These are phyloP conservation scores for Chironex yamaguchii DNA, from an alignment of 30 jellyfish, hydroid and myxozoan genomes.

Conservation along the genomic window DNA sequence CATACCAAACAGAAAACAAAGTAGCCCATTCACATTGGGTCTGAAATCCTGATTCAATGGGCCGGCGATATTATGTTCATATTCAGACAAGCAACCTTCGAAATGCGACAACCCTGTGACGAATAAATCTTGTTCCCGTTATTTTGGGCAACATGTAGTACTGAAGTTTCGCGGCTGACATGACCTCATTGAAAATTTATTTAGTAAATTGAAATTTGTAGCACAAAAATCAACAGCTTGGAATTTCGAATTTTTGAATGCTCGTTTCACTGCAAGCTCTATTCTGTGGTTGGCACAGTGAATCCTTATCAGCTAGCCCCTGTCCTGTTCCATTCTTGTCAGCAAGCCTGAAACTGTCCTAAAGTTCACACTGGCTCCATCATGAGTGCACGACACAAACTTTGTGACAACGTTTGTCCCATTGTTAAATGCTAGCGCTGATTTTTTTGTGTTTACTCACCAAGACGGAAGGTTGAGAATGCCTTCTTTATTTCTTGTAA, in stretches of 20 bases:
- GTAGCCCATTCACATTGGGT: slow-evolving; percentile 31
- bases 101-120: slow-evolving; percentile 72
- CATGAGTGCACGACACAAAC: slow-evolving; percentile 64
- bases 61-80: slow-evolving; percentile 58
- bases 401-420: no score
- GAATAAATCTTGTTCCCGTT: slow-evolving; percentile 76
- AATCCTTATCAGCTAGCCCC: slow-evolving; percentile 72
- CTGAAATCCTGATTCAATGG: slow-evolving; percentile 18
- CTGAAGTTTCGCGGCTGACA: slow-evolving; percentile 27
- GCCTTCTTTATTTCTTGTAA: no score
- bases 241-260: slow-evolving; percentile 46
- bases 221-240: slow-evolving; percentile 44
- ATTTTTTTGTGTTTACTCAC: no score
- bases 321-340: slow-evolving; percentile 19
- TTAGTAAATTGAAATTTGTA: slow-evolving; percentile 43
- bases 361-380: slow-evolving; percentile 76
- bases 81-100: slow-evolving; percentile 55
- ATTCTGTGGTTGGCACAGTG: slow-evolving; percentile 80
- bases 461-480: no score
- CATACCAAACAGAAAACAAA: slow-evolving; percentile 30
- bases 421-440: no score
- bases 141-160: slow-evolving; percentile 45
- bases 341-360: slow-evolving; percentile 64
- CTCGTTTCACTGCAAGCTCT: slow-evolving; percentile 74
- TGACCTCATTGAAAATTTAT: slow-evolving; percentile 40